Conservation (phyloP, 1,140 invertebrate genomes). For the Mamestra configurata region DNA sequence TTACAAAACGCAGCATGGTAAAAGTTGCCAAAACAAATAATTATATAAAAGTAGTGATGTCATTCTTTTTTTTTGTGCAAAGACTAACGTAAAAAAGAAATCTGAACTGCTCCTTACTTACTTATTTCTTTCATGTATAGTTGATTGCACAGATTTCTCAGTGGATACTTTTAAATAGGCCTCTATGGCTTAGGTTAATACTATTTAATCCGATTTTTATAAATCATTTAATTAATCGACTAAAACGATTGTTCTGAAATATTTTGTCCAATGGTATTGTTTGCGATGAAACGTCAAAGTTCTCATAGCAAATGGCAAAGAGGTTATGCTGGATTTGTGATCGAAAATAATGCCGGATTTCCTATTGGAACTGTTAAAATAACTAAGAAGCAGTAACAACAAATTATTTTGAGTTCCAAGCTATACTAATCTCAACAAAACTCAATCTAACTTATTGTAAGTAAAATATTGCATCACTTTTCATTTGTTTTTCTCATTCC, state of each 20-base stretch:
- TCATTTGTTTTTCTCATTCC: conserved; percentile 63
- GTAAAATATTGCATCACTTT: conserved; percentile 74
- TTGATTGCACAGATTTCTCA: too few relatives aligned
- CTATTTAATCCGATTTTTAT: too few relatives aligned
- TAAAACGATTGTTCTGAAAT: too few relatives aligned
- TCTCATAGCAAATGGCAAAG: conserved; percentile 30
- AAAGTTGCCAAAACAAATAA: not conserved
- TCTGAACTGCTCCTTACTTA: too few relatives aligned
- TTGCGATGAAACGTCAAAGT: not conserved
- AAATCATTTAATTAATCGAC: too few relatives aligned
- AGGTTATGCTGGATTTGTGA: conserved; percentile 47
- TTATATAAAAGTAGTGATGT: too few relatives aligned
- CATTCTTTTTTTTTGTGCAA: not conserved
- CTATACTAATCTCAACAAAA: not conserved
- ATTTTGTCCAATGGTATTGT: not conserved
- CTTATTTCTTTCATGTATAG: too few relatives aligned
- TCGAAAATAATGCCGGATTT: conserved; percentile 27
- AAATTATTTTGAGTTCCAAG: not conserved
- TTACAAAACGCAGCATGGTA: not conserved
- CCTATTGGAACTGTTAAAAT: conserved; percentile 59
- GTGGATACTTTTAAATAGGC: too few relatives aligned
- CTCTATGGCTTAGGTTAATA: too few relatives aligned
- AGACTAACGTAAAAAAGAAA: too few relatives aligned
- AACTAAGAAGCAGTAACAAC: not conserved
- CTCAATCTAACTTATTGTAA: conserved; percentile 60